Evolutionary conservation across 1,140 invertebrate species (phyloP), one percentile per base, ranked within the genome.

Genomic region (Drosophila hydei): DNA sequence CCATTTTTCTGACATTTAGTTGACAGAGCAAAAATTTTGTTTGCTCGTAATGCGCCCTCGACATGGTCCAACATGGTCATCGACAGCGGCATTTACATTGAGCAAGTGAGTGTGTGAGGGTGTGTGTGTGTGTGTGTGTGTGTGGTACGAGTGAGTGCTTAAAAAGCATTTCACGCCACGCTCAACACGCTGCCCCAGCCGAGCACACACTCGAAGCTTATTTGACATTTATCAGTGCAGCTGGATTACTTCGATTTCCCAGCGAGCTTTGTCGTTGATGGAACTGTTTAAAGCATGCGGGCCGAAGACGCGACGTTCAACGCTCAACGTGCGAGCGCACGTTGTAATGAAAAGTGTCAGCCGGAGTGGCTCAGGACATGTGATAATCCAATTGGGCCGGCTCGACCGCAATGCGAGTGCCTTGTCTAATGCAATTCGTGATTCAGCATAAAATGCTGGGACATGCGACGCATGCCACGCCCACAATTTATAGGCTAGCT

Each of bases 1-100:
- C 75, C 81, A 87, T 87, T 87, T 87, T 87, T 88, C 81, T 87
- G 81, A 87, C 81, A 87, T 87, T 87, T 87, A 87, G 81, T 87
- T 88, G 81, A 87, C 81, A 87, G 83, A 75, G 78, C 78, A 88
- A 42, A 59, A 88, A 87, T 88, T 87, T 88, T 88, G 83, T 87
- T 88, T 87, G 81, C 74, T 71, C 77, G 81, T 80, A 87, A 87
- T 88, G 81, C 76, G 70, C 64, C 48, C 73, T 76, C 74, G 65
- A 77, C 77, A 67, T 52, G 60, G 77, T 54, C 38, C 48, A 59
- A 63, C 60, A 75, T 80, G 65, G 27, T 18, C 19, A 61, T 43
- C 55, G 63, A 58, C 63, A 67, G 42, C 54, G 21, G 21, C 62
- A 56, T 72, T 72, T 72, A 67, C 72, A 61, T 67, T 56, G 43